Conservation (phyloP, 2,113 vertebrate genomes). For the Pelodiscus sinensis region DNA sequence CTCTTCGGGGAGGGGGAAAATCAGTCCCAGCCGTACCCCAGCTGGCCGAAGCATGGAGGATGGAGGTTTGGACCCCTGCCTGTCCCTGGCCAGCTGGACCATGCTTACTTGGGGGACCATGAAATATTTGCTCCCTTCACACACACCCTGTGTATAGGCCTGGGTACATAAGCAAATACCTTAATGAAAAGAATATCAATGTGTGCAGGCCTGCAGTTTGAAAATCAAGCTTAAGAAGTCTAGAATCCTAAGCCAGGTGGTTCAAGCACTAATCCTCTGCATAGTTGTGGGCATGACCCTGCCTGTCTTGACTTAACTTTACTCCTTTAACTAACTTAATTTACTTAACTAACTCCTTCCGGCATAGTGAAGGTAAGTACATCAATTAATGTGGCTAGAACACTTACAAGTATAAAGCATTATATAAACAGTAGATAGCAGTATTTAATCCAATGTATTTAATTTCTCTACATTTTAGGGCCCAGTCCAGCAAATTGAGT, state of each 20-base stretch:
- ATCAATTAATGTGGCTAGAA: not conserved
- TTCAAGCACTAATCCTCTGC: not conserved
- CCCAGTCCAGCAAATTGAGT: conserved; percentile 3
- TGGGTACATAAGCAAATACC: not conserved
- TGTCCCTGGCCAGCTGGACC: too few relatives aligned
- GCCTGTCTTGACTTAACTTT: not conserved
- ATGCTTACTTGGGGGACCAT: too few relatives aligned
- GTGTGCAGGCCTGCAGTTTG: not conserved
- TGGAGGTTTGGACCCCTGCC: too few relatives aligned
- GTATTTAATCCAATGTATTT: not conserved
- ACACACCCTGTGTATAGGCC: too few relatives aligned
- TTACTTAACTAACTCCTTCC: not conserved
- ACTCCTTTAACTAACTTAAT: not conserved
- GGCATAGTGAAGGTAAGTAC: not conserved
- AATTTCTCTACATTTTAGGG: not conserved
- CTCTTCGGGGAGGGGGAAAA: too few relatives aligned
- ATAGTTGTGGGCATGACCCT: not conserved
- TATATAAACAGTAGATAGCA: not conserved
- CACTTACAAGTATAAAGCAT: not conserved
- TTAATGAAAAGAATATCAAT: not conserved
- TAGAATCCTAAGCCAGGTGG: not conserved
- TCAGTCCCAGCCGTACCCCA: too few relatives aligned
- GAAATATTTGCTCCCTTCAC: too few relatives aligned
- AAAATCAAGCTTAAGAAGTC: not conserved
- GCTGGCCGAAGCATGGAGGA: too few relatives aligned